Percentiles rank a stretch among this genome's conserved stretches.
Evolutionary conservation across 2,113 vertebrate species (phyloP).

Genomic region (Ceyx melanurus): DNA sequence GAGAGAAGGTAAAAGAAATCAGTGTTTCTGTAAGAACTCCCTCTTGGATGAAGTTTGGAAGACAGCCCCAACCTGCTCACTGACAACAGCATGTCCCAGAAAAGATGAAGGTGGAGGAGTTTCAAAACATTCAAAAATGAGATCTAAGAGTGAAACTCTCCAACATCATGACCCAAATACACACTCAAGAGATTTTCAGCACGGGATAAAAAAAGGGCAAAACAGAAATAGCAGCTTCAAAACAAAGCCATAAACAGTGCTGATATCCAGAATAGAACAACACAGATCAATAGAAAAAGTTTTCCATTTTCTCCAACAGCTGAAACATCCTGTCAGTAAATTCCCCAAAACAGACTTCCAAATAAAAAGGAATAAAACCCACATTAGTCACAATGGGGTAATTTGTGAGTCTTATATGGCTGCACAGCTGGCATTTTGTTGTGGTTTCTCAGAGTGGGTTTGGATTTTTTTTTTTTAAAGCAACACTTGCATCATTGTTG

Average conservation of each 20-base stretch:
- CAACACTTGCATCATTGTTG: not conserved
- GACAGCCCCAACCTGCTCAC: not conserved
- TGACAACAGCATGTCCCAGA: not conserved
- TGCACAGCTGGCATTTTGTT: not conserved
- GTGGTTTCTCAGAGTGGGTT: not conserved
- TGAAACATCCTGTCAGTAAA: not conserved
- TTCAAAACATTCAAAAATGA: not conserved
- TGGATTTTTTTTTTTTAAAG: not conserved
- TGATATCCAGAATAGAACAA: not conserved
- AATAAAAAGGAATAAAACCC: not conserved
- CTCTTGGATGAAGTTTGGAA: not conserved
- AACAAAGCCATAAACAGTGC: not conserved
- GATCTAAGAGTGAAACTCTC: not conserved
- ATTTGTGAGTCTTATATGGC: rapidly evolving
- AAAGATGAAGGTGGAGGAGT: not conserved
- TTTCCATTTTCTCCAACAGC: not conserved
- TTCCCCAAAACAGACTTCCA: not conserved
- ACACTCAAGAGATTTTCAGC: not conserved
- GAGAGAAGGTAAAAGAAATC: not conserved
- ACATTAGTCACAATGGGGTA: not conserved
- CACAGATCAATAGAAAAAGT: not conserved
- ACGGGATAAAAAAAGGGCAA: not conserved
- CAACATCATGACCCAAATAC: not conserved
- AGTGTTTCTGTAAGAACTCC: not conserved
- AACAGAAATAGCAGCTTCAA: constrained; percentile 14